Conservation (phyloP, 2,797 vertebrate species). For the Atherinosoma microstoma region DNA sequence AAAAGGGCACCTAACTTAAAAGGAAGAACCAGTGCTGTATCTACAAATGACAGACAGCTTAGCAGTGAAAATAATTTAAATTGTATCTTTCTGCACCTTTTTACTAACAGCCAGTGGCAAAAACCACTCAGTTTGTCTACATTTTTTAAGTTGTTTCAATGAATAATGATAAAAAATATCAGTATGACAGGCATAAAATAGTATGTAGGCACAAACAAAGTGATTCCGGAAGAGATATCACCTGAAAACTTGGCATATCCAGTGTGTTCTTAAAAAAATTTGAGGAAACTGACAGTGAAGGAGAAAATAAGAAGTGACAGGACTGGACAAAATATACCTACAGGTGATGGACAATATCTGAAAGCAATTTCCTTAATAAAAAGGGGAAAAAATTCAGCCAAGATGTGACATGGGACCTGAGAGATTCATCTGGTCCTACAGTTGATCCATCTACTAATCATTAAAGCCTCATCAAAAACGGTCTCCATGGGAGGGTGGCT, state of each 20-base stretch:
- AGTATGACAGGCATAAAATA: neutral
- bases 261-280: neutral
- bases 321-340: neutral
- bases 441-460: neutral
- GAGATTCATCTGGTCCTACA: neutral
- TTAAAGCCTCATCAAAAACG: neutral
- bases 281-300: neutral
- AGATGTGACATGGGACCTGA: neutral
- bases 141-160: too few relatives aligned
- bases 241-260: neutral
- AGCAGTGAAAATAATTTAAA: neutral
- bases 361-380: neutral
- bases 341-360: neutral
- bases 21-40: neutral
- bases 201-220: neutral
- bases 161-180: neutral
- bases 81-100: neutral
- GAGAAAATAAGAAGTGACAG: neutral
- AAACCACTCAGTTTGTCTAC: neutral
- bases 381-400: neutral
- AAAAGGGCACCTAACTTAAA: neutral
- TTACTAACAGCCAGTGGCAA: neutral
- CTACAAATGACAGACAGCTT: neutral
- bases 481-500: neutral
- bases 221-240: neutral